These are phyloP conservation scores for Leptinotarsa tumamoca DNA, from an alignment of 2,888 invertebrate genomes.

Conservation along the genomic window DNA sequence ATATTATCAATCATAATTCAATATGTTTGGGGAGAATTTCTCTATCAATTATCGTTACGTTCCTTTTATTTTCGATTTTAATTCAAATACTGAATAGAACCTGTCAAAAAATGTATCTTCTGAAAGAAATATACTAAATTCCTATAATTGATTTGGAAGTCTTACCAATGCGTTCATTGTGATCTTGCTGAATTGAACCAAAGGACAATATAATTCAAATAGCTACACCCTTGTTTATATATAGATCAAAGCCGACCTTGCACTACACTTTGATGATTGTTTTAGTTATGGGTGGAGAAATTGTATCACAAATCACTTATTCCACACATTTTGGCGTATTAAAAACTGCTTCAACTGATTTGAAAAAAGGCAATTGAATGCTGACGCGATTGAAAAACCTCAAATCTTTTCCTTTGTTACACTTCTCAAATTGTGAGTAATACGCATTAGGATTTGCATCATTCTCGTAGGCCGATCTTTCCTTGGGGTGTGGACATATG, in stretches of 20 bases:
- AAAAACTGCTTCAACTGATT: conserved; percentile 3
- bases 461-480: conserved; percentile 17
- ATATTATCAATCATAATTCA: too few relatives aligned
- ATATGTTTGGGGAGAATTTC: too few relatives aligned
- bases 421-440: conserved; percentile 20
- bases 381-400: too few relatives aligned
- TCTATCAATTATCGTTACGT: too few relatives aligned
- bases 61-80: too few relatives aligned
- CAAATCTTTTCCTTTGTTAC: not conserved
- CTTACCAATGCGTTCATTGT: conserved; percentile 50
- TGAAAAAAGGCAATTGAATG: not conserved
- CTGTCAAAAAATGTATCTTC: too few relatives aligned
- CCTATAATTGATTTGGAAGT: not conserved
- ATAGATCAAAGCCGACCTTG: conserved; percentile 47
- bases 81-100: too few relatives aligned
- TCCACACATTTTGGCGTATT: conserved; percentile 13
- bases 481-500: conserved; percentile 27
- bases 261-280: conserved; percentile 34
- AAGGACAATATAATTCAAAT: conserved; percentile 31
- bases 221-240: conserved; percentile 50
- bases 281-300: conserved; percentile 12
- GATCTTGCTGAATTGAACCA: conserved; percentile 32
- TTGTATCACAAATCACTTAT: conserved; percentile 22
- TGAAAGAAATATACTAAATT: not conserved
- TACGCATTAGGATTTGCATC: conserved; percentile 30